Conservation (phyloP, 2,888 invertebrate species). For the Pristionchus entomophagus region DNA sequence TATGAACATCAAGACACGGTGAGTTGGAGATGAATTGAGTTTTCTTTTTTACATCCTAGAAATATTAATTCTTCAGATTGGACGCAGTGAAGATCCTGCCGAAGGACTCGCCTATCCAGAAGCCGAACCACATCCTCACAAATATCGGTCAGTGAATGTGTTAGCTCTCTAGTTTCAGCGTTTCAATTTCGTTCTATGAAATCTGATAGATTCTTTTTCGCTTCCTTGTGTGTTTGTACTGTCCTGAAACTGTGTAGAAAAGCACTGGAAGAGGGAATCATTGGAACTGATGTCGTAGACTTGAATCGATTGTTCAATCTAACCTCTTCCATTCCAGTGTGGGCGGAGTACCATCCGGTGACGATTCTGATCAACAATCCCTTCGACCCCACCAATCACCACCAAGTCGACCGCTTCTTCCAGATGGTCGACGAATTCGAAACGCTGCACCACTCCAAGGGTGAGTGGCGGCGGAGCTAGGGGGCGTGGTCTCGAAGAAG, state of each 20-base stretch:
- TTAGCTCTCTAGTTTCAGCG: too few relatives aligned
- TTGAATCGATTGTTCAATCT: too few relatives aligned
- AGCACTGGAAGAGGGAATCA: too few relatives aligned
- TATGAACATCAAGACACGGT: constrained; percentile 55
- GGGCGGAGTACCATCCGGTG: constrained; percentile 74
- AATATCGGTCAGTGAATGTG: constrained; percentile 60
- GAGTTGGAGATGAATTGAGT: not conserved
- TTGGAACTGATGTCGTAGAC: too few relatives aligned
- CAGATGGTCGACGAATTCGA: constrained; percentile 72
- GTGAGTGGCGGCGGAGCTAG: constrained; percentile 46
- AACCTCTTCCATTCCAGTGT: constrained; percentile 58
- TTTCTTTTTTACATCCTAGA: not conserved
- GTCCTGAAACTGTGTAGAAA: too few relatives aligned
- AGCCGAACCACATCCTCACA: constrained; percentile 67
- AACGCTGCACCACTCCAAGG: constrained; percentile 64
- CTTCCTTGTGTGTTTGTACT: too few relatives aligned
- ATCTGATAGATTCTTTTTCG: too few relatives aligned
- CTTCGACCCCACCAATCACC: constrained; percentile 61
- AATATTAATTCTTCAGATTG: constrained; percentile 53
- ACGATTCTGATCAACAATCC: constrained; percentile 70
- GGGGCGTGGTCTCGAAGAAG: not conserved
- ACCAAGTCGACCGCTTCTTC: constrained; percentile 62
- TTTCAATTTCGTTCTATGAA: too few relatives aligned
- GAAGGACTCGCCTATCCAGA: constrained; percentile 70
- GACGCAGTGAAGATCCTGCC: constrained; percentile 74